Base-by-base conservation (phyloP, 1,140 invertebrate species). In the Procambarus virginalis region DNA sequence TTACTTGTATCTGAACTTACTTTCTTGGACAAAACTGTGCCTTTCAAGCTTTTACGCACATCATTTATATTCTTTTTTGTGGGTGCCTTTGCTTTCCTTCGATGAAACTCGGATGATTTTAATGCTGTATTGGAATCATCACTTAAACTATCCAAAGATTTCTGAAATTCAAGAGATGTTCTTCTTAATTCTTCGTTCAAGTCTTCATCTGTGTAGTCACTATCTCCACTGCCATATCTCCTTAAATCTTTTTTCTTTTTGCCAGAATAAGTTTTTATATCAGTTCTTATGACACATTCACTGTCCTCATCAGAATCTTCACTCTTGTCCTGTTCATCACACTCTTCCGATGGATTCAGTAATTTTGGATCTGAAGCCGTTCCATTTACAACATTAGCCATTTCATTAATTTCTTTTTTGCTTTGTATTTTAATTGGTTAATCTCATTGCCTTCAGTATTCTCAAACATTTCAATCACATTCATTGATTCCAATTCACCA, bases 191-290 rank as follows among this genome's bases (percentile, higher is more conserved):
- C 86, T 46, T 82, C 86, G 75, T 88, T 78, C 34, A 88, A 70
- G 17, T 88, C 86, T 55, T 88, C 86, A 70, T 88, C 79, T 5
- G 60, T 82, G 34, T 88, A 82, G n/a, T 88, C 86, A 70, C 77
- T 87, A 10, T 87, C 68, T 22, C 77, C 86, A 87, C 17, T 73
- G 8, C 48, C 51, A 48, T 86, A 86, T 45, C 84, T 77, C 51
- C 76, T 49, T 6, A 48, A 9, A 1, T 12, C 78, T 10, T 46
- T n/a, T 55, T 79, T 75, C 22, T 51, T 84, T 80, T 82, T 73
- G 22, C 49, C 45, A 22, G 49, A 58, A 55, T 79, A 77, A n/a
- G 73, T 86, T 86, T 45, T 79, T 6, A 81, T 22, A 58, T n/a
- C 3, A 58, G 4, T 73, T 46, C 49, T 22, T 14, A 58, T 78